Conservation (phyloP, 2,113 vertebrate species). For the Sceloporus tristichus region DNA sequence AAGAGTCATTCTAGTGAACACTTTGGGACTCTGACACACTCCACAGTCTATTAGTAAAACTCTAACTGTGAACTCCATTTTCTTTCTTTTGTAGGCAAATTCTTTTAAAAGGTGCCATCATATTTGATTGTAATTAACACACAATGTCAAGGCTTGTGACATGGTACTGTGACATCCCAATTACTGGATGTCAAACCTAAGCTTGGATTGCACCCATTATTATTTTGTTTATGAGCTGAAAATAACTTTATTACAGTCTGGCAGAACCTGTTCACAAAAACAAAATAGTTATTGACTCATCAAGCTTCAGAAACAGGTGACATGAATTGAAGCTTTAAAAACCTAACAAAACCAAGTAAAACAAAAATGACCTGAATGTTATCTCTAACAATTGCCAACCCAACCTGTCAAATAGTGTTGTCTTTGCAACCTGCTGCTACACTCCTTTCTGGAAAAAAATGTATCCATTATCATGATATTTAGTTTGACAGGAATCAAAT, state of each 20-base stretch:
- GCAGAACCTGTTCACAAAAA: not conserved
- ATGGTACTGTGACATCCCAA: not conserved
- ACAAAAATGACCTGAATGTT: too few relatives aligned
- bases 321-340: not conserved
- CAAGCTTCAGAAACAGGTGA: not conserved
- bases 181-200: not conserved
- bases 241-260: conserved; percentile 4
- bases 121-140: not conserved
- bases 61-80: not conserved
- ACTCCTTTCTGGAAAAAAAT: not conserved
- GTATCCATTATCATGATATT: not conserved
- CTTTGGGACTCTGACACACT: not conserved
- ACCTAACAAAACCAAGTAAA: not conserved
- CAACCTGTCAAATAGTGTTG: not conserved
- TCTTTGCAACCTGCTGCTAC: not conserved
- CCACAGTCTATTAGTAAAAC: not conserved
- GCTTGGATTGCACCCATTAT: not conserved
- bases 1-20: too few relatives aligned
- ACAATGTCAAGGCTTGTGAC: not conserved
- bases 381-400: not conserved
- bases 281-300: not conserved
- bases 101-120: not conserved
- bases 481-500: not conserved
- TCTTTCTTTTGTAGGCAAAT: not conserved
- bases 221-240: not conserved